A percentile compares a stretch with the other conserved stretches of the same genome.
Evolutionary conservation across 2,888 invertebrate species (phyloP).

Genomic region (Drosophila yooni): DNA sequence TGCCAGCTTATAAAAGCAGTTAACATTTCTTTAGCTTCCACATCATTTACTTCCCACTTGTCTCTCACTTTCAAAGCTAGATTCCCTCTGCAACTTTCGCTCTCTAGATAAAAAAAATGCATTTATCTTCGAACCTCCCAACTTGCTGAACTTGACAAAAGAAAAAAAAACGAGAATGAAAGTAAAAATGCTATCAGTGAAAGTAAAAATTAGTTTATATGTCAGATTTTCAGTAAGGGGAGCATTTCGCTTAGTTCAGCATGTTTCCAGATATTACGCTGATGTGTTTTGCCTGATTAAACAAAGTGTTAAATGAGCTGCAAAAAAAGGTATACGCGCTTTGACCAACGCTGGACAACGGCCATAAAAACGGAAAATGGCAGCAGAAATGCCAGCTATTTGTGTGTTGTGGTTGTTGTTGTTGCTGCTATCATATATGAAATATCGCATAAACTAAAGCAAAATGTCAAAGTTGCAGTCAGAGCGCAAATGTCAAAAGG

Average conservation of each 20-base stretch:
- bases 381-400: conserved; percentile 61
- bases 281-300: conserved; percentile 40
- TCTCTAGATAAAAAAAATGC: conserved; percentile 49
- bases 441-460: conserved; percentile 79
- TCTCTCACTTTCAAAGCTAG: conserved; percentile 7
- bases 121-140: conserved; percentile 39
- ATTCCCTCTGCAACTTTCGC: conserved; percentile 38
- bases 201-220: conserved; percentile 48
- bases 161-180: neutral
- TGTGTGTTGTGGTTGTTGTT: conserved; percentile 7
- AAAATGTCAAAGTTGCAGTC: conserved; percentile 76
- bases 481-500: conserved; percentile 68
- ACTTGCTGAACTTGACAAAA: conserved; percentile 33
- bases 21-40: conserved; percentile 14
- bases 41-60: neutral
- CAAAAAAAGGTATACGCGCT: conserved; percentile 50
- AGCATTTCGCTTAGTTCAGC: conserved; percentile 40
- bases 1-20: conserved; percentile 4
- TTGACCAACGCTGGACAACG: conserved; percentile 46
- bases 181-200: conserved; percentile 36
- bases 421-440: conserved; percentile 72
- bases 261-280: conserved; percentile 25
- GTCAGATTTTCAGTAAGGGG: conserved; percentile 32
- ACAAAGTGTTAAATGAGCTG: conserved; percentile 67
- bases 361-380: conserved; percentile 19